Conservation (phyloP, 2,797 vertebrate genomes). For the Lutjanus argentimaculatus region DNA sequence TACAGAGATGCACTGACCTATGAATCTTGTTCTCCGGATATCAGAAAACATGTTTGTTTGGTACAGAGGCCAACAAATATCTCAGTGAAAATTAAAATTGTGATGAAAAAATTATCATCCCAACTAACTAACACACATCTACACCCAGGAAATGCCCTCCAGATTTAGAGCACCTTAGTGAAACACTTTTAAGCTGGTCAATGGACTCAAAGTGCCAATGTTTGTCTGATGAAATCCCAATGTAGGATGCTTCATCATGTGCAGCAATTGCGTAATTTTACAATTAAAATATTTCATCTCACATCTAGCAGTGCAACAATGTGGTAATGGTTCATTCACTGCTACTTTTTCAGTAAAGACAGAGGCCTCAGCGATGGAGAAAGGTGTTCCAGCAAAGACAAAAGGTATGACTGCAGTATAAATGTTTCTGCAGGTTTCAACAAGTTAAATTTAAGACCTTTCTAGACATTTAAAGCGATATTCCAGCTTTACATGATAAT, state of each 20-base stretch:
- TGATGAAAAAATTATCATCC: too few relatives aligned
- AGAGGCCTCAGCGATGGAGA: slow-evolving; percentile 78
- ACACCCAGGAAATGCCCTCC: neutral
- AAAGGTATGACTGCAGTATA: slow-evolving; percentile 71
- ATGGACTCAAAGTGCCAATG: neutral
- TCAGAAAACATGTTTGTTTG: too few relatives aligned
- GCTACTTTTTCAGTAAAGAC: slow-evolving; percentile 57
- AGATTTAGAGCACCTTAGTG: neutral
- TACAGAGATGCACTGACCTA: too few relatives aligned
- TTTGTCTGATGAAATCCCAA: neutral
- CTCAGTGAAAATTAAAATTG: too few relatives aligned
- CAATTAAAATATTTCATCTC: neutral
- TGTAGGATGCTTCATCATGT: neutral
- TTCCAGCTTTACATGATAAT: too few relatives aligned
- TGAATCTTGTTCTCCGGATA: too few relatives aligned
- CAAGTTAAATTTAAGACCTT: too few relatives aligned
- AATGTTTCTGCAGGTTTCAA: too few relatives aligned
- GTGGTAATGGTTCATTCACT: neutral
- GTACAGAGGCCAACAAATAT: too few relatives aligned
- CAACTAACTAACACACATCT: neutral
- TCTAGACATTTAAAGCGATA: too few relatives aligned
- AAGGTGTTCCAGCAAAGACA: slow-evolving; percentile 55
- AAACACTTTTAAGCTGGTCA: neutral
- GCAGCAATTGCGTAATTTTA: neutral
- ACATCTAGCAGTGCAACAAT: slow-evolving; percentile 7